phyloP scores from a whole-genome alignment of 2,797 vertebrate species.

The Gobionotothen gibberifrons region DNA sequence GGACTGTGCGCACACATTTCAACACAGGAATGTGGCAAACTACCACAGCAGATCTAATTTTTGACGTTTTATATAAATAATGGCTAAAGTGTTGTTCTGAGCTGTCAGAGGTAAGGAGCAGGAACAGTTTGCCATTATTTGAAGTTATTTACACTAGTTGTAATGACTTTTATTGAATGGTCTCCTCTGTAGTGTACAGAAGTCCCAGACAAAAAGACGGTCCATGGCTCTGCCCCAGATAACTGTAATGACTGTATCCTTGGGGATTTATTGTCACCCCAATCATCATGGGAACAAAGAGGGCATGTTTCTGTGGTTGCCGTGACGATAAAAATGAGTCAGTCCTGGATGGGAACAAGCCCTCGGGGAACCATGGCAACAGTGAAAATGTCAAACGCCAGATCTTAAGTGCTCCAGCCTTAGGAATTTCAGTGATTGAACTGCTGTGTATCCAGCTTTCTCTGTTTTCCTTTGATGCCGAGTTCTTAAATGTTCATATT shows the following conservation, averaged over 20 bases:
- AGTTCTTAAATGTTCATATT: slow-evolving; percentile 12
- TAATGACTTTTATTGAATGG: slow-evolving; percentile 24
- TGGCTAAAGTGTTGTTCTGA: slow-evolving; percentile 1
- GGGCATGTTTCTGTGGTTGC: slow-evolving; percentile 71
- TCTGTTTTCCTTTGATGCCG: slow-evolving; percentile 11
- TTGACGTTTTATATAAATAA: slow-evolving; percentile 32
- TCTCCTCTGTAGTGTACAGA: slow-evolving; percentile 35
- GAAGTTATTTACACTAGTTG: slow-evolving; percentile 20
- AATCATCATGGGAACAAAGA: slow-evolving; percentile 64
- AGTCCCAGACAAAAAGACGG: slow-evolving; percentile 32
- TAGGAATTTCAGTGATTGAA: slow-evolving; percentile 47
- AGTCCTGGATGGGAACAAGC: slow-evolving; percentile 61
- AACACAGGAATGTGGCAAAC: slow-evolving; percentile 17
- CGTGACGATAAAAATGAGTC: slow-evolving; percentile 62
- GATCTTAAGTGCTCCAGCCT: slow-evolving; percentile 42
- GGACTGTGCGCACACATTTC: slow-evolving; percentile 27
- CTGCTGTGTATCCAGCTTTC: slow-evolving; percentile 17
- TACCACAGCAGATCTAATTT: slow-evolving; percentile 13
- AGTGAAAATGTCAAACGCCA: slow-evolving; percentile 75
- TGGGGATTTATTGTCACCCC: slow-evolving; percentile 43
- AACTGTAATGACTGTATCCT: slow-evolving; percentile 38
- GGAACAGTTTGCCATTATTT: slow-evolving; percentile 1
- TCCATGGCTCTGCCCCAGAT: slow-evolving; percentile 40
- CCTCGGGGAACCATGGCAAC: slow-evolving; percentile 76
- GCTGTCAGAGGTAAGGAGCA: slow-evolving; percentile 13